phyloP scores from a whole-genome alignment of 2,113 vertebrate genomes.

The Stegastes partitus region DNA sequence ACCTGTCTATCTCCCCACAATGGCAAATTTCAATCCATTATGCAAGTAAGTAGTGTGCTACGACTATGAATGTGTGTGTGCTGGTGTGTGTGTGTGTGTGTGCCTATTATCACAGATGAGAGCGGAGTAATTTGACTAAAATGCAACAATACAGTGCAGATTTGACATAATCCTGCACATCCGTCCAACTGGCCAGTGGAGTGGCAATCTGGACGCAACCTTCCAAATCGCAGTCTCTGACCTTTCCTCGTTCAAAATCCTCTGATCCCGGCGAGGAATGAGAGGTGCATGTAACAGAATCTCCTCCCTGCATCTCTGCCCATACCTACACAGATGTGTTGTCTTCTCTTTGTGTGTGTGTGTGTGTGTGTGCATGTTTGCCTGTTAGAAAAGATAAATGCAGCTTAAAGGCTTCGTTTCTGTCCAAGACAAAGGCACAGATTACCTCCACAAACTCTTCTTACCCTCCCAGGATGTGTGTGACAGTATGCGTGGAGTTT shows the following conservation, averaged over 20 bases:
- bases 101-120: constrained; percentile 75
- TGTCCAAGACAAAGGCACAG: background rate
- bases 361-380: background rate
- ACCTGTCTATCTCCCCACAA: constrained; percentile 57
- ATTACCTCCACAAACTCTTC: background rate
- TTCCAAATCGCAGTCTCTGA: constrained; percentile 49
- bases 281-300: constrained; percentile 10
- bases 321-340: background rate
- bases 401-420: background rate
- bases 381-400: background rate
- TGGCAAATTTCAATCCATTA: constrained; percentile 69
- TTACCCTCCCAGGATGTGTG: constrained; percentile 48
- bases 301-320: background rate
- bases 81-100: constrained; percentile 37
- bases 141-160: constrained; percentile 76
- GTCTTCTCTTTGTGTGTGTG: too few relatives aligned
- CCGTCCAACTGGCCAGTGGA: constrained; percentile 57
- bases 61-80: constrained; percentile 20
- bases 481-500: constrained; percentile 41
- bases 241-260: constrained; percentile 49
- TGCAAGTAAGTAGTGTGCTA: constrained; percentile 12
- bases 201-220: constrained; percentile 65
- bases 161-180: constrained; percentile 77
- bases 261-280: constrained; percentile 16
- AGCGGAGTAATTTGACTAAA: constrained; percentile 79